Evolutionary conservation across 2,888 invertebrate genomes (phyloP), one percentile per base, ranked within the genome.

Genomic region (Eutolmus rufibarbis): DNA sequence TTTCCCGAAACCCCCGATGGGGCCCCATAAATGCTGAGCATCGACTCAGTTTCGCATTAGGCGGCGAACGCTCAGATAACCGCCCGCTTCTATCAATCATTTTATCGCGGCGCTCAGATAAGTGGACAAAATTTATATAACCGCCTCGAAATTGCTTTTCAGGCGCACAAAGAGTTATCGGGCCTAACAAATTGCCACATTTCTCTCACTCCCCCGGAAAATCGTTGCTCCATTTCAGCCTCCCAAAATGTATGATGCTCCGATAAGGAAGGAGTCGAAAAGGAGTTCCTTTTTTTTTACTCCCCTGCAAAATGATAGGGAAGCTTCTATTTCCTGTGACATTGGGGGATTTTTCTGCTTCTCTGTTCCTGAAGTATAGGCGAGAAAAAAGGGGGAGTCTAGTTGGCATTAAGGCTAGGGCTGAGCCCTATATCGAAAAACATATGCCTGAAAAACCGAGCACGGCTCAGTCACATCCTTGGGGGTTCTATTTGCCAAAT

Each of bases 121-220:
- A 84, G 84, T 84, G 84, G 84, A 84, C 84, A 19, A 19, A 57
- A 84, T 84, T 66, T 74, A 74, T 84, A 40, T 66, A 40, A 74
- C 66, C n/a, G 84, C 37, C 19, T 28, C 74, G 31, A 43, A 74
- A 84, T 84, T 84, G 84, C 66, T 74, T 66, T 74, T 84, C 66
- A 37, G 84, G 43, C 37, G 51, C 84, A 84, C 56, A 81, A 79
- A 79, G 74, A 84, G 84, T 84, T 74, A 84, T 84, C 84, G 74
- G 84, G 40, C 37, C 51, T 19, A 81, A 51, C 81, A 81, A 81
- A 81, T 81, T 81, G 56, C 81, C 51, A 28, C 56, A 81, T 28
- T 56, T 46, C 43, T 46, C 43, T 14, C 43, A 46, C 37, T 31
- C 51, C 56, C 57, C 5, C 37, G 7, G 23, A n/a, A 40, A 19